These are phyloP conservation scores for Drosophila carrolli DNA, from an alignment of 1,140 invertebrate species.

Conservation along the genomic window DNA sequence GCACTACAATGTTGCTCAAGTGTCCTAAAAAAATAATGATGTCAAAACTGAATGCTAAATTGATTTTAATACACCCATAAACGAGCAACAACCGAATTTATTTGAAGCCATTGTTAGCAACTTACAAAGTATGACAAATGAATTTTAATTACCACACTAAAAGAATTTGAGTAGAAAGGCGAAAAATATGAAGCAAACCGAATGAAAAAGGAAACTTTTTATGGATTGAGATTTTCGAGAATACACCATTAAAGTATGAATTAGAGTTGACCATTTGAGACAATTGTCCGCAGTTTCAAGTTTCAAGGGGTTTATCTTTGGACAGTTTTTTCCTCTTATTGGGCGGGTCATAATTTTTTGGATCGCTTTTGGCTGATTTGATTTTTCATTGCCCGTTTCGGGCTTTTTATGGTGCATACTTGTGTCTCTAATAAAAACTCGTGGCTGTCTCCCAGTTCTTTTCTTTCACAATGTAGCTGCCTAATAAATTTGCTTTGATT, in stretches of 20 bases:
- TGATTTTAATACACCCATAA: constrained; percentile 69
- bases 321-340: constrained; percentile 49
- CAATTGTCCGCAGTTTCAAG: constrained; percentile 34
- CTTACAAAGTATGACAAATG: constrained; percentile 75
- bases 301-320: constrained; percentile 68
- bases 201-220: constrained; percentile 36
- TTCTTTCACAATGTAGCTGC: constrained; percentile 68
- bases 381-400: constrained; percentile 71
- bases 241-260: constrained; percentile 46
- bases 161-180: constrained; percentile 39
- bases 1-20: constrained; percentile 39
- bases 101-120: constrained; percentile 39
- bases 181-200: constrained; percentile 37
- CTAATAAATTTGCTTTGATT: constrained; percentile 83
- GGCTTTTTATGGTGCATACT: constrained; percentile 67
- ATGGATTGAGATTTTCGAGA: constrained; percentile 26
- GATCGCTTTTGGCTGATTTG: constrained; percentile 77
- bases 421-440: constrained; percentile 62
- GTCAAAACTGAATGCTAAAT: constrained; percentile 71
- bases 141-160: constrained; percentile 76
- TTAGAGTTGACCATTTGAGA: constrained; percentile 46
- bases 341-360: constrained; percentile 65
- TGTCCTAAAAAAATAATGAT: constrained; percentile 43
- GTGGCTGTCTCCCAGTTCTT: constrained; percentile 14
- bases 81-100: constrained; percentile 5